Base-by-base conservation (phyloP, 2,113 vertebrate species). In the Axis porcinus region DNA sequence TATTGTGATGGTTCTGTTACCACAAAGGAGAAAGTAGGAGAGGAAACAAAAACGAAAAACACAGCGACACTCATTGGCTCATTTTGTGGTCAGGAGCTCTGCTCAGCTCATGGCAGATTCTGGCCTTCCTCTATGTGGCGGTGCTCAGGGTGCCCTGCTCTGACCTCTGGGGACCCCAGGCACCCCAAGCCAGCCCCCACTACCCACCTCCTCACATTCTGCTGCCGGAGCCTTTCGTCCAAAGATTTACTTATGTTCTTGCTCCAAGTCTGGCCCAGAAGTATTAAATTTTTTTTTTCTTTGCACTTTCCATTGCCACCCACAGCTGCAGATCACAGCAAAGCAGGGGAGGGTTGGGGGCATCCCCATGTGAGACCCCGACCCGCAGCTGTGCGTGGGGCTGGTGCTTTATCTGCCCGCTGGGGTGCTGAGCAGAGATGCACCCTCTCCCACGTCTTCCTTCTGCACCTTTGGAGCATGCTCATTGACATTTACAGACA, bases 361-460 rank as follows among this genome's bases (percentile, higher is more conserved):
- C 43, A 50, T 3, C 15, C 57, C 30, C 13, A 0, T 9, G 15
- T 6, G 47, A 62, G 58, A 4, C 7, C 11, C 30, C 1, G 13
- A 11, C 17, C 1, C 2, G 1, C 15, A 9, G 27, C 36, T 19
- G 9, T 0, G 0, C 1, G 0, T 7, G 33, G 79, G 16, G 58
- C n/a, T 7, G 43, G n/a, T 2, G 6, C 55, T 5, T 3, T 21
- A 1, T 21, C 45, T 25, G 7, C 25, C 12, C 0, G 1, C 7
- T n/a, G 13, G 6, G 3, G 14, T n/a, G 17, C 19, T 6, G 5
- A 40, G 17, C 27, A 1, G 21, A 11, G 45, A 12, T 6, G 19
- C 6, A 1, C 5, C 2, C 28, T 28, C 40, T 40, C 33, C 47
- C 43, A 17, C 6, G 0, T 15, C 0, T 23, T 40, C 21, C 1